Base-by-base conservation (phyloP, 1,140 invertebrate species). In the Campodea augens region DNA sequence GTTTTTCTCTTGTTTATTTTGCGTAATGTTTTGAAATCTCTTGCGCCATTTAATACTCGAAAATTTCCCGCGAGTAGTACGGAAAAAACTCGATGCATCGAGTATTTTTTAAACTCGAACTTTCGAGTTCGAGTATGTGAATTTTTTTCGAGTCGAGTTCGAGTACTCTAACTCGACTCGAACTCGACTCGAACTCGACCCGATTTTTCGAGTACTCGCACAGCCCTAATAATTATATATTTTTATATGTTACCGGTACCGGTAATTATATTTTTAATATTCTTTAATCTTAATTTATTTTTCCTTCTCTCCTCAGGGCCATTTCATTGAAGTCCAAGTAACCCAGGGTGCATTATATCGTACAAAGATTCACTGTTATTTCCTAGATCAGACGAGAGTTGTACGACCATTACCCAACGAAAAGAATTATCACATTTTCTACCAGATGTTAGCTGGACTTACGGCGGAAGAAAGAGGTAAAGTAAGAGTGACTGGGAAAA, bases 351-450 rank as follows among this genome's bases (percentile, higher is more conserved):
- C 87, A 10, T 65, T 95, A 22, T 92, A 93, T 61, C 73, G 89
- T 56, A 92, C 89, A 3, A 93, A 92, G 71, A 92, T 93, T 51
- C 88, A 93, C 59, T 92, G 87, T 61, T 92, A 92, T 58, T 92
- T 92, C 65, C 64, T 90, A 50, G 88, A 95, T 58, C 84, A 93
- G 64, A 90, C 84, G 23, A 73, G 90, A 43, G 87, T 93, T 13
- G 88, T 91, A 46, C 69, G 75, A 23, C 84, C 84, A 4, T 65
- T 86, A 49, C 68, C 77, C 5, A 78, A 81, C 55, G 89, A 93
- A 64, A 89, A 90, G 56, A 95, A 93, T 65, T 96, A 92, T 60
- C 89, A 95, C 58, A 92, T 95, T 57, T 96, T 96, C 67, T 96
- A 96, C 66, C 89, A 96, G 66, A 82, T 96, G 80, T 66, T 96